Percentiles rank a stretch among this genome's conserved stretches.
phyloP scores from a whole-genome alignment of 2,113 vertebrate genomes.

The Typhlomys cinereus region DNA sequence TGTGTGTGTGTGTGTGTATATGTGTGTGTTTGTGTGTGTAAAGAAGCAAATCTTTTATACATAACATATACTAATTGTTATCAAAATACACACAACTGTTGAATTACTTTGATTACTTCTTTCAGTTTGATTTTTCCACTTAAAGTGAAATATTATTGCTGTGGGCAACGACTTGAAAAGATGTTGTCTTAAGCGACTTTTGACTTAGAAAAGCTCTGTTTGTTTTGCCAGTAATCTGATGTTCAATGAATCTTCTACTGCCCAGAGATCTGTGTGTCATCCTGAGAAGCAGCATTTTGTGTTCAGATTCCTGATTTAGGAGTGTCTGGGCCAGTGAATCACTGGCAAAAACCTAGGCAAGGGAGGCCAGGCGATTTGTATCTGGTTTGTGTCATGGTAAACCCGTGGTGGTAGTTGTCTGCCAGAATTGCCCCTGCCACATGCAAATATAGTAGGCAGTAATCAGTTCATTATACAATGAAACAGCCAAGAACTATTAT shows the following conservation, averaged over 20 bases:
- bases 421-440: conserved; percentile 55
- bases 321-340: conserved; percentile 17
- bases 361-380: conserved; percentile 15
- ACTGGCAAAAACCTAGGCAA: conserved; percentile 58
- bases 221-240: conserved; percentile 61
- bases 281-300: conserved; percentile 37
- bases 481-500: neutral
- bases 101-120: conserved; percentile 76
- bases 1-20: neutral
- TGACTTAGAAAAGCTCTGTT: conserved; percentile 54
- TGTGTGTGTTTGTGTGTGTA: too few relatives aligned
- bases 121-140: conserved; percentile 77
- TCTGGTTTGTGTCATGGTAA: conserved; percentile 60
- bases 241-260: conserved; percentile 47
- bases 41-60: conserved; percentile 70
- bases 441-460: conserved; percentile 37
- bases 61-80: conserved; percentile 64
- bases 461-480: conserved; percentile 57
- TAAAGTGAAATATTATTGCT: conserved; percentile 60
- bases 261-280: conserved; percentile 50
- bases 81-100: conserved; percentile 74
- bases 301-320: conserved; percentile 67
- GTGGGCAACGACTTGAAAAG: conserved; percentile 64
- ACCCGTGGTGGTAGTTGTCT: conserved; percentile 39
- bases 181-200: conserved; percentile 58